Base-by-base conservation (phyloP, 2,888 invertebrate genomes). In the Orthosia gothica region DNA sequence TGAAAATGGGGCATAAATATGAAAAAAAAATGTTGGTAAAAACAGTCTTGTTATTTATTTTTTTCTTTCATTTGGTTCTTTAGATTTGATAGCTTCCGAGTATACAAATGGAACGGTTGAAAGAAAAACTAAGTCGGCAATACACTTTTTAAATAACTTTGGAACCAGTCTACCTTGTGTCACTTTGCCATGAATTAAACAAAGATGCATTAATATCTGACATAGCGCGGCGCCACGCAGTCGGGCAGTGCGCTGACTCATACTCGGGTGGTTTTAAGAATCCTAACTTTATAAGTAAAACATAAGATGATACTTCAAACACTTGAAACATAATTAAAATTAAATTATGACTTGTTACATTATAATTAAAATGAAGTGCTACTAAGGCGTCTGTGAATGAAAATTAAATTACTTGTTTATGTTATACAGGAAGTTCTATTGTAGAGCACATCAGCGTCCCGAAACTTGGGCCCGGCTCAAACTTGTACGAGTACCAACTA, bases 361-460 rank as follows among this genome's bases (percentile, higher is more conserved):
- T 81, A 61, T 61, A 83, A 81, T 83, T 70, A 70, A 59, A 74
- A 70, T 54, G 47, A 79, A 66, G 69, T 74, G 63, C 54, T 81
- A 65, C 52, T 64, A 47, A 61, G 68, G 63, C 59, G 58, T 59
- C 63, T 68, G 58, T 64, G 52, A 64, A 79, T 69, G 40, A 79
- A 70, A 55, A 81, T 81, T 52, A 74, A 74, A 81, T 83, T 68
- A 70, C 49, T 63, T 83, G 84, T 81, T 83, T 80, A 74, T 83
- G 70, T 80, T 65, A 57, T 64, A 58, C 79, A 69, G 67, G 67
- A 81, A 77, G 64, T 82, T 81, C 54, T 68, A 81, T 65, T 83
- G 74, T 75, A 55, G 64, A 74, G 70, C 74, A 83, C 79, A 83
- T 83, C 83, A 83, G 81, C 75, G 81, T 70, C 67, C 70, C 81